phyloP scores from a whole-genome alignment of 2,888 invertebrate genomes.

The Apeira syringaria region DNA sequence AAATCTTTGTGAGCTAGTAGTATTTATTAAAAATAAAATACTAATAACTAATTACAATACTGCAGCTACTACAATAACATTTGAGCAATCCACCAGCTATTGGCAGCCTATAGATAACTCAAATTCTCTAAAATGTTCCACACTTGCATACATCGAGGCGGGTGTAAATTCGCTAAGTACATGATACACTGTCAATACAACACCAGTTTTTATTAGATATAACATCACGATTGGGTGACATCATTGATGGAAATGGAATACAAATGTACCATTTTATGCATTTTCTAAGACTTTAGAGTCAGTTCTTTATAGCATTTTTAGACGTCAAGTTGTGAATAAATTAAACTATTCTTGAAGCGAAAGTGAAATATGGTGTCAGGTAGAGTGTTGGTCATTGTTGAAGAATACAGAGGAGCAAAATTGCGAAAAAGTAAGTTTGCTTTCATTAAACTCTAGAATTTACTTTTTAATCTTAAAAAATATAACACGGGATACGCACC shows the following conservation, averaged over 20 bases:
- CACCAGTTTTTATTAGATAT: slow-evolving; percentile 35
- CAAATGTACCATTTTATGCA: slow-evolving; percentile 35
- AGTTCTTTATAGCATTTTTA: slow-evolving; percentile 10
- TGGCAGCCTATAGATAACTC: no score
- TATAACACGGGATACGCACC: no score
- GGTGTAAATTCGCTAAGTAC: slow-evolving; percentile 27
- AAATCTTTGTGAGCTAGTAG: no score
- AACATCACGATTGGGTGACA: slow-evolving; percentile 49
- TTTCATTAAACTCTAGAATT: no score
- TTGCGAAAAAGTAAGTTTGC: slow-evolving; percentile 48
- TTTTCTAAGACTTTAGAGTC: slow-evolving; percentile 18
- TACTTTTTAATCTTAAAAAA: no score
- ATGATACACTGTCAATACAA: slow-evolving; percentile 33
- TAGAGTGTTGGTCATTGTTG: slow-evolving; percentile 46
- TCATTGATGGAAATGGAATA: slow-evolving; percentile 49
- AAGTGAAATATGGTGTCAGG: slow-evolving; percentile 39
- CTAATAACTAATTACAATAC: no score
- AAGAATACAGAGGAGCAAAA: slow-evolving; percentile 37
- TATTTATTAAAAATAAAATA: no score
- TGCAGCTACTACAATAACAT: no score
- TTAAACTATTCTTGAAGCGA: not conserved
- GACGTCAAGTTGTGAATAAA: slow-evolving; percentile 5
- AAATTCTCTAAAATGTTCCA: no score
- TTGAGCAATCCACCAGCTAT: no score
- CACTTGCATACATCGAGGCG: slow-evolving; percentile 11